A percentile compares a stretch with the other conserved stretches of the same genome.
Conservation (phyloP, 2,113 vertebrate genomes). For the Apodemus sylvaticus region DNA sequence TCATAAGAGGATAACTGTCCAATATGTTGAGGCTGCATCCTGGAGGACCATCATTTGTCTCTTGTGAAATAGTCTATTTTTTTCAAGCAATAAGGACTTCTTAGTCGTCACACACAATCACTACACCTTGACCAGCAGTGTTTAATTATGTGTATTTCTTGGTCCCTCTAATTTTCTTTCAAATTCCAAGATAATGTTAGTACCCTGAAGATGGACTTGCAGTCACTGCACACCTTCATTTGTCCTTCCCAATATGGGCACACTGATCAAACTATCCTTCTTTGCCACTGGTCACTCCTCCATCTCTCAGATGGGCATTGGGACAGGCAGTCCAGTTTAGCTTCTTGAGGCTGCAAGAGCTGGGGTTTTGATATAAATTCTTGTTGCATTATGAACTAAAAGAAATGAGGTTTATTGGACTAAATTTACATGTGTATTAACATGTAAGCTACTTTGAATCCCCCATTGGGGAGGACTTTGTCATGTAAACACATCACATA, state of each 20-base stretch:
- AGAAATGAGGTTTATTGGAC: background rate
- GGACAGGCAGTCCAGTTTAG: background rate
- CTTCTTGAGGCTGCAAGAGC: background rate
- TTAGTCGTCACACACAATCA: background rate
- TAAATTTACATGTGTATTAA: background rate
- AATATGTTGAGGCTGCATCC: background rate
- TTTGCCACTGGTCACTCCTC: background rate
- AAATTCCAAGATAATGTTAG: background rate
- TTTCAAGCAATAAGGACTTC: background rate
- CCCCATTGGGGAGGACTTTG: background rate
- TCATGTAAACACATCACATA: background rate
- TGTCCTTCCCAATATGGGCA: background rate
- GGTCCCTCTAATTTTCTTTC: background rate
- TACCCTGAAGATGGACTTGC: background rate
- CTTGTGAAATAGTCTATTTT: background rate
- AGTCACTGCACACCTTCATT: background rate
- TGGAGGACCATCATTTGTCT: background rate
- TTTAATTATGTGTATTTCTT: background rate
- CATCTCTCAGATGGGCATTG: background rate
- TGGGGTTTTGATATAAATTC: background rate
- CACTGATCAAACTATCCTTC: background rate
- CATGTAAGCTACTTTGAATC: background rate
- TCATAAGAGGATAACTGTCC: background rate
- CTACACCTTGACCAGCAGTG: background rate
- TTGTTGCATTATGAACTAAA: background rate